Evolutionary conservation across 1,140 invertebrate species (phyloP).

Genomic region (Anthonomus grandis): DNA sequence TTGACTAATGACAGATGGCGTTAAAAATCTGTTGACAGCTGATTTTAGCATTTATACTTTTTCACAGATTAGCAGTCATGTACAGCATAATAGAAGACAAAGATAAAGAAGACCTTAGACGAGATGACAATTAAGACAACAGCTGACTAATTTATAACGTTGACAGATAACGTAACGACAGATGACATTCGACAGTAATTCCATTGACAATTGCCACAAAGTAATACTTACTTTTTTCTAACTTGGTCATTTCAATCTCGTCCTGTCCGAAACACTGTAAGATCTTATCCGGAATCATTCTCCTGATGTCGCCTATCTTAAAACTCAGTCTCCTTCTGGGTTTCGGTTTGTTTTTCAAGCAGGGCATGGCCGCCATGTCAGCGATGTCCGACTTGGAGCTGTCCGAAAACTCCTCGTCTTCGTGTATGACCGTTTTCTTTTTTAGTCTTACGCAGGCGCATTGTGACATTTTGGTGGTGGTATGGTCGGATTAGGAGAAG

Average conservation of each 20-base stretch:
- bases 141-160: no score
- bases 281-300: conserved; percentile 33
- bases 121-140: no score
- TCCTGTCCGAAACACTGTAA: conserved; percentile 36
- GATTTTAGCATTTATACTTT: no score
- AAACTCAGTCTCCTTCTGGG: conserved; percentile 22
- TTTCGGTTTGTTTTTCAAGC: conserved; percentile 6
- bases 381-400: conserved; percentile 26
- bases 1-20: no score
- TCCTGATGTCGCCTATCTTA: conserved; percentile 24
- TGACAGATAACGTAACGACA: no score
- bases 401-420: conserved; percentile 29
- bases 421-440: conserved; percentile 26
- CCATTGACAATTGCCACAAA: not conserved
- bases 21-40: no score
- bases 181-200: no score
- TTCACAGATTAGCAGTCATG: no score
- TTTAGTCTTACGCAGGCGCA: conserved; percentile 27
- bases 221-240: conserved; percentile 65
- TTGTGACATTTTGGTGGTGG: conserved; percentile 25
- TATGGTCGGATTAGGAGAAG: not conserved
- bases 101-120: no score
- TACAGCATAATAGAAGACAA: no score
- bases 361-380: conserved; percentile 10
- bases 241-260: conserved; percentile 64